Percentiles rank a stretch among this genome's conserved stretches.
Conservation (phyloP, 2,113 vertebrate genomes). For the Bambusicola thoracicus region DNA sequence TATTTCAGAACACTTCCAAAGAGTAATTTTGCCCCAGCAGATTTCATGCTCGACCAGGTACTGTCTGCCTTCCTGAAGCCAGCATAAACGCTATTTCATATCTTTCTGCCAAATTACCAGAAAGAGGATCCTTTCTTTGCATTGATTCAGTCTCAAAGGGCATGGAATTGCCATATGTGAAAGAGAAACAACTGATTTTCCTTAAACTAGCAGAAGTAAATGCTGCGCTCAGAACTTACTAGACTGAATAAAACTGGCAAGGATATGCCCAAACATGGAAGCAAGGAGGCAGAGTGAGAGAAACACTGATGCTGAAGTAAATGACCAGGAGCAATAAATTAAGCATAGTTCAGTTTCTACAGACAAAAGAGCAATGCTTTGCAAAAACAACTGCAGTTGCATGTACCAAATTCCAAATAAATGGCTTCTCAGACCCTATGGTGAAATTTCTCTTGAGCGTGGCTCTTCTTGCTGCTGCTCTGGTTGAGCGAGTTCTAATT, state of each 20-base stretch:
- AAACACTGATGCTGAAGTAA: neutral
- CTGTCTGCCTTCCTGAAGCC: slow-evolving; percentile 24
- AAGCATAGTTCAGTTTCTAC: neutral
- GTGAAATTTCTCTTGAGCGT: neutral
- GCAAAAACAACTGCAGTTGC: neutral
- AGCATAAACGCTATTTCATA: slow-evolving; percentile 27
- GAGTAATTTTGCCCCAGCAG: slow-evolving; percentile 3
- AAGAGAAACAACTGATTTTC: neutral
- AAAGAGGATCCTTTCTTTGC: neutral
- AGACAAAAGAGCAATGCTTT: neutral
- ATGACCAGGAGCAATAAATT: neutral
- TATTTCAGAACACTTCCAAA: neutral
- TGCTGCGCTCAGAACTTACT: neutral
- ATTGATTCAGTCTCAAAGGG: slow-evolving; percentile 1
- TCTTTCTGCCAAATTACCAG: slow-evolving; percentile 31
- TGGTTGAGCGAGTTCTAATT: slow-evolving; percentile 55
- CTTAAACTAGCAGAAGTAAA: slow-evolving; percentile 29
- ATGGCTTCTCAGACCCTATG: neutral
- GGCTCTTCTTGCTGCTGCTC: neutral
- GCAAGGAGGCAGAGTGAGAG: neutral
- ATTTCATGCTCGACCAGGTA: slow-evolving; percentile 54
- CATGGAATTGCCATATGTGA: neutral
- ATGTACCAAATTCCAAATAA: neutral
- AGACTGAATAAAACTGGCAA: neutral
- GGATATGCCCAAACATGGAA: neutral